Percentiles rank a stretch among this genome's conserved stretches.
These are phyloP conservation scores for Drosophila lini DNA, from an alignment of 1,140 invertebrate species.

Conservation along the genomic window DNA sequence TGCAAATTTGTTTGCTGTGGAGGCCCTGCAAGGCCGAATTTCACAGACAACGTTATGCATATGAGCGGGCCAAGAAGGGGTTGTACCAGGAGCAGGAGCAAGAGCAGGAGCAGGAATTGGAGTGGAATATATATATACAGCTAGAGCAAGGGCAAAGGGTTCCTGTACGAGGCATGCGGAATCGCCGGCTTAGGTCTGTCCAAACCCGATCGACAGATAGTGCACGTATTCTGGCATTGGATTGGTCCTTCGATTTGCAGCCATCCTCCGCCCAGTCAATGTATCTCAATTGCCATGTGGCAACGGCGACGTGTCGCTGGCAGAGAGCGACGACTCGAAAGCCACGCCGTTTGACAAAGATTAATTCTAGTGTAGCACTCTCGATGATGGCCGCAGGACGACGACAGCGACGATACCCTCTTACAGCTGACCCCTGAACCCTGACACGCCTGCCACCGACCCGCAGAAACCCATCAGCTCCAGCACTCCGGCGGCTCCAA, in stretches of 20 bases:
- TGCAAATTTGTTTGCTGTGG: slow-evolving; percentile 50
- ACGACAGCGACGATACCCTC: slow-evolving; percentile 24
- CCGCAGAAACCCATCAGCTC: slow-evolving; percentile 40
- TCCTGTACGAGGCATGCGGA: slow-evolving; percentile 15
- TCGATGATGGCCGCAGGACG: slow-evolving; percentile 38
- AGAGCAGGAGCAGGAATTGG: neutral
- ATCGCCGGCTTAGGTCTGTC: slow-evolving; percentile 37
- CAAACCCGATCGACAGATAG: slow-evolving; percentile 42
- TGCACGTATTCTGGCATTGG: slow-evolving; percentile 35
- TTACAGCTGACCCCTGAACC: slow-evolving; percentile 33
- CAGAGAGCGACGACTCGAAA: slow-evolving; percentile 35
- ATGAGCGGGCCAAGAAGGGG: slow-evolving; percentile 21
- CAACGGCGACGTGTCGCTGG: neutral
- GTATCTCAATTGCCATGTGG: slow-evolving; percentile 44
- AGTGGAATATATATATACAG: neutral
- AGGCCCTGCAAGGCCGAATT: slow-evolving; percentile 35
- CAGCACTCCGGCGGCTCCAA: slow-evolving; percentile 22
- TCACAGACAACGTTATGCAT: slow-evolving; percentile 49
- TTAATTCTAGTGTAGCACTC: slow-evolving; percentile 50
- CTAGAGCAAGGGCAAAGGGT: neutral
- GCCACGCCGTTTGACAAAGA: slow-evolving; percentile 44
- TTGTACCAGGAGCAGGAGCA: neutral
- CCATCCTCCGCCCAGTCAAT: slow-evolving; percentile 22
- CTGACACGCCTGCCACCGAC: slow-evolving; percentile 22
- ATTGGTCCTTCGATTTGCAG: slow-evolving; percentile 32